Evolutionary conservation across 2,888 invertebrate species (phyloP), one percentile per base, ranked within the genome.

Genomic region (Leptura quadrifasciata): DNA sequence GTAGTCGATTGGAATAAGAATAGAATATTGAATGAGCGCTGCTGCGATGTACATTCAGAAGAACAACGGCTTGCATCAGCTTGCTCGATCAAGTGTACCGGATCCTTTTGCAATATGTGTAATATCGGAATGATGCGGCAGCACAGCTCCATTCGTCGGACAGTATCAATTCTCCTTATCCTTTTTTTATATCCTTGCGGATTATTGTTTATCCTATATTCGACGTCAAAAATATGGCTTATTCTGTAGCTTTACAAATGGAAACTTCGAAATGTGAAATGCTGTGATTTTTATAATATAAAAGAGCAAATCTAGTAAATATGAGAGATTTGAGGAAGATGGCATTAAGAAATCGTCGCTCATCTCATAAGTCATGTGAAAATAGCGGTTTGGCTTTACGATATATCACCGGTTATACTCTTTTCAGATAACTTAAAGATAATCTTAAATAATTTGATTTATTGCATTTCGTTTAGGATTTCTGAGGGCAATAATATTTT

Each of bases 1-100:
- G 85, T 85, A 85, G 85, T 85, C 85, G 85, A 85, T 84, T 80
- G 85, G 85, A 85, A 85, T 85, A 86, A 85, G 84, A 85, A 85
- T 84, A 72, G 85, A 85, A 85, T 85, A 84, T 84, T 79, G 82
- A 85, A 85, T 86, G 84, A 85, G 84, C 72, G 70, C 61, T 69
- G 60, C 47, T 21, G 47, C 64, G 54, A 60, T 63, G 61, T 63
- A 55, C 20, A 27, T 64, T 58, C 75, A 58, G 47, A 31, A 60
- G 73, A 68, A 69, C 61, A 73, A 68, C 63, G 60, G 57, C 35
- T 35, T 69, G 75, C 65, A 63, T 57, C 65, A 71, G 60, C 72
- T 60, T 75, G 52, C 70, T 63, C 72, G 60, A 60, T 75, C 70
- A 72, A 75, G 61, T 67, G 61, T 75, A 54, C 65, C 57, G 68